phyloP scores from a whole-genome alignment of 2,797 vertebrate genomes.

The Gymnocypris eckloni region DNA sequence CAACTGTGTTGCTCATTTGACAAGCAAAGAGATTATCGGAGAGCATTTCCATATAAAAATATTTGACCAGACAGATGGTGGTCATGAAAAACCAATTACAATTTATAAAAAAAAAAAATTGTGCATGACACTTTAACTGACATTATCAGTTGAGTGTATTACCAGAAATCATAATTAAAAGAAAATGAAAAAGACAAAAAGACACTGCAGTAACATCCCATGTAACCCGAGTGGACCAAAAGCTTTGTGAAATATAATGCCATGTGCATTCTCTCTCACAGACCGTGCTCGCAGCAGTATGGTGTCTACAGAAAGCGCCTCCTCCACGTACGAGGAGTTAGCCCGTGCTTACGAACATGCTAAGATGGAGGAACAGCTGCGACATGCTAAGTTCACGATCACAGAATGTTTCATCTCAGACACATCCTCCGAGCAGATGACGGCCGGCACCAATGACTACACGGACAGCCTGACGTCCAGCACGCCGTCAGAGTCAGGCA shows the following conservation, averaged over 20 bases:
- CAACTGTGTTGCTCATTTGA: not conserved
- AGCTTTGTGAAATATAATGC: not conserved
- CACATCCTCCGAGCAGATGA: slow-evolving; percentile 98
- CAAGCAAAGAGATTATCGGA: not conserved
- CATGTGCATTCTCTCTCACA: slow-evolving; percentile 59
- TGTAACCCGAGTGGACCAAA: not conserved
- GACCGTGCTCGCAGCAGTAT: slow-evolving; percentile 99
- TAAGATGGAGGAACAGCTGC: slow-evolving; percentile 98
- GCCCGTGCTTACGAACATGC: slow-evolving; percentile 97
- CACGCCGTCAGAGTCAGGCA: slow-evolving; percentile 98
- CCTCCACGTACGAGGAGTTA: slow-evolving; percentile 97
- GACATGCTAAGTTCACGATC: slow-evolving; percentile 99
- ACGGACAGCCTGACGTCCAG: slow-evolving; percentile 98
- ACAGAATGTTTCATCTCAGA: slow-evolving; percentile 99
- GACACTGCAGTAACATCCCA: not conserved
- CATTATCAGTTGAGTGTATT: not conserved
- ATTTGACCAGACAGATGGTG: not conserved
- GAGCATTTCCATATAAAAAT: not conserved
- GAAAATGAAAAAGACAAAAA: not conserved
- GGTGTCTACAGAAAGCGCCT: slow-evolving; percentile 99
- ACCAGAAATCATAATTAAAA: not conserved
- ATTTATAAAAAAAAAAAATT: not conserved
- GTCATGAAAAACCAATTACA: not conserved
- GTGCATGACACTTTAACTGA: not conserved
- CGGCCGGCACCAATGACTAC: slow-evolving; percentile 98